phyloP scores from a whole-genome alignment of 2,888 invertebrate species.

The Auanema freiburgensis region DNA sequence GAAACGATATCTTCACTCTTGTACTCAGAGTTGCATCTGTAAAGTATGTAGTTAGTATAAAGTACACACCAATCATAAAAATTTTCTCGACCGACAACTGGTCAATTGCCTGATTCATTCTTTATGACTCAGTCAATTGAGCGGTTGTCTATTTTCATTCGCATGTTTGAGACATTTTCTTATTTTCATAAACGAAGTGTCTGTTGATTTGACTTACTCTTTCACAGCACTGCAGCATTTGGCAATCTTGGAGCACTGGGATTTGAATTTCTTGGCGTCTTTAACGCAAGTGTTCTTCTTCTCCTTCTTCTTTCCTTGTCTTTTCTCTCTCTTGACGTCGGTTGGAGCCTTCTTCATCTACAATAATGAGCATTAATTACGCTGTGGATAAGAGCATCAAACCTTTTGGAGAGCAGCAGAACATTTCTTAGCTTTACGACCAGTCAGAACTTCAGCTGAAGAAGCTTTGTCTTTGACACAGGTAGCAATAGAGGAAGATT shows the following conservation, averaged over 20 bases:
- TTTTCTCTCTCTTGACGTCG: conserved; percentile 17
- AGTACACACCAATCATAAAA: background rate
- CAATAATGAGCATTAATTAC: no score
- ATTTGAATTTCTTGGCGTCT: conserved; percentile 36
- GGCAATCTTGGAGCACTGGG: conserved; percentile 39
- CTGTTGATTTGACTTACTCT: conserved; percentile 24
- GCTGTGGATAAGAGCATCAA: no score
- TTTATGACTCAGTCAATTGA: no score
- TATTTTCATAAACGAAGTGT: background rate
- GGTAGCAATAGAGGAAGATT: conserved; percentile 11
- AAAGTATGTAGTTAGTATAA: background rate
- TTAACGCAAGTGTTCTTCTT: conserved; percentile 28
- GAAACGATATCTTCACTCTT: conserved; percentile 9
- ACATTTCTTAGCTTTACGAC: conserved; percentile 17
- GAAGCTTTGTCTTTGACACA: conserved; percentile 16
- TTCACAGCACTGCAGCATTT: conserved; percentile 40
- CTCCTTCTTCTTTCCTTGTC: conserved; percentile 21
- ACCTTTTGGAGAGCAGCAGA: conserved; percentile 19
- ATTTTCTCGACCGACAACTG: background rate
- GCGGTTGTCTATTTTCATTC: no score
- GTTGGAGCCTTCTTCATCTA: background rate
- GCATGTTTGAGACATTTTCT: background rate
- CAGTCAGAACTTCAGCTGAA: conserved; percentile 10
- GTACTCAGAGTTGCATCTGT: conserved; percentile 12
- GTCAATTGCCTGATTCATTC: background rate